Evolutionary conservation across 2,113 vertebrate genomes (phyloP).

Genomic region (Phocoena sinus): DNA sequence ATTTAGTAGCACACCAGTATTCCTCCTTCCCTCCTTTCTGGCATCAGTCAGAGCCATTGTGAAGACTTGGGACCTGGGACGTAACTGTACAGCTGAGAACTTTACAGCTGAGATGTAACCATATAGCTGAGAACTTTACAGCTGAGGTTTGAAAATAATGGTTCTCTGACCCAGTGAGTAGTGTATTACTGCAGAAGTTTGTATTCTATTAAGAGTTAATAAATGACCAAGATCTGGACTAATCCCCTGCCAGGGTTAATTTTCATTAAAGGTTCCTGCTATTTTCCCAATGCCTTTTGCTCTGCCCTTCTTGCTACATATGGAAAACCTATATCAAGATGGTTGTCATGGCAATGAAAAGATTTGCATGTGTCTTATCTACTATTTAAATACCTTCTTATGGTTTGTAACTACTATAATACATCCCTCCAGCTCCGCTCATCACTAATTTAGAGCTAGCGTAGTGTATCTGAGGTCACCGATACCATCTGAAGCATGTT

Average conservation of each 20-base stretch:
- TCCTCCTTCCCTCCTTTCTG: conserved; percentile 26
- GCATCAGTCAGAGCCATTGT: conserved; percentile 77
- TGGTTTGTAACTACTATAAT: conserved; percentile 92
- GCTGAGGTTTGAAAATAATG: conserved; percentile 74
- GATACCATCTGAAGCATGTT: conserved; percentile 90
- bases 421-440: conserved; percentile 90
- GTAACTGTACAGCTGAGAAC: conserved; percentile 66
- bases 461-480: conserved; percentile 89
- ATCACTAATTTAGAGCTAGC: conserved; percentile 95
- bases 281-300: conserved; percentile 82
- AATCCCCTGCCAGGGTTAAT: conserved; percentile 87
- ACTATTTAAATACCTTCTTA: conserved; percentile 97
- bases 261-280: conserved; percentile 84
- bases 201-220: conserved; percentile 87
- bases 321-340: conserved; percentile 93
- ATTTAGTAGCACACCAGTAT: conserved; percentile 65
- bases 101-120: conserved; percentile 57
- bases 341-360: conserved; percentile 92
- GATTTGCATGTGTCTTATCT: conserved; percentile 97
- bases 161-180: conserved; percentile 75
- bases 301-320: conserved; percentile 89
- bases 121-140: conserved; percentile 70
- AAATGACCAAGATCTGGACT: conserved; percentile 86
- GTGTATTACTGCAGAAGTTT: conserved; percentile 77
- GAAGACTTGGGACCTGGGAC: conserved; percentile 75